These are phyloP conservation scores for Uromys caudimaculatus DNA, from an alignment of 2,797 vertebrate species.

Conservation along the genomic window DNA sequence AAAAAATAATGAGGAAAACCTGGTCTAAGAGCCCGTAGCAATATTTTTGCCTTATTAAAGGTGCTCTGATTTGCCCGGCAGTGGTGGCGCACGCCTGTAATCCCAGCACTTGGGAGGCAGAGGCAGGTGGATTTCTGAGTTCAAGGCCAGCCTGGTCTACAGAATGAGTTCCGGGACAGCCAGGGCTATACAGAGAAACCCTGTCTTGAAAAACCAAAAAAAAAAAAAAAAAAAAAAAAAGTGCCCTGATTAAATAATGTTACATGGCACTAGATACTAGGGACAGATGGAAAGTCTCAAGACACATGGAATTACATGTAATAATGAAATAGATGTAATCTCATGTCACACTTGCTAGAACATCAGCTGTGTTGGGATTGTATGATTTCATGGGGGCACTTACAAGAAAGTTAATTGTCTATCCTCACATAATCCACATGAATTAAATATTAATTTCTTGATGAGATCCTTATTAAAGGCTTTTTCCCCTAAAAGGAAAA, in stretches of 20 bases:
- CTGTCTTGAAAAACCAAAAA: no score
- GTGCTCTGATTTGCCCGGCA: no score
- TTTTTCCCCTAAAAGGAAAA: background rate
- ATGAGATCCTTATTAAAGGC: background rate
- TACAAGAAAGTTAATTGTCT: background rate
- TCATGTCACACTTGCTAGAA: background rate
- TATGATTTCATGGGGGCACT: background rate
- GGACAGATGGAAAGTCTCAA: background rate
- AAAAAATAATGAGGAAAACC: background rate
- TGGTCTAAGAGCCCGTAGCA: background rate
- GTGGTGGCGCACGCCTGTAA: no score
- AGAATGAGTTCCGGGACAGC: no score
- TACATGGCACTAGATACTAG: background rate
- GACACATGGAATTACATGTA: background rate
- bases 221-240: no score
- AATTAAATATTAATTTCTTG: background rate
- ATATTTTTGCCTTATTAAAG: background rate
- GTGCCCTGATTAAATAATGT: background rate
- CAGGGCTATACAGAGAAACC: no score
- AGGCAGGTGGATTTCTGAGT: no score
- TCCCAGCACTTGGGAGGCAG: no score
- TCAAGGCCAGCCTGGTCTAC: no score
- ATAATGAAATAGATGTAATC: background rate
- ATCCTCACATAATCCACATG: background rate
- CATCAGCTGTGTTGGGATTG: background rate